Evolutionary conservation across 1,140 invertebrate genomes (phyloP), one percentile per base, ranked within the genome.

Genomic region (Apis florea): DNA sequence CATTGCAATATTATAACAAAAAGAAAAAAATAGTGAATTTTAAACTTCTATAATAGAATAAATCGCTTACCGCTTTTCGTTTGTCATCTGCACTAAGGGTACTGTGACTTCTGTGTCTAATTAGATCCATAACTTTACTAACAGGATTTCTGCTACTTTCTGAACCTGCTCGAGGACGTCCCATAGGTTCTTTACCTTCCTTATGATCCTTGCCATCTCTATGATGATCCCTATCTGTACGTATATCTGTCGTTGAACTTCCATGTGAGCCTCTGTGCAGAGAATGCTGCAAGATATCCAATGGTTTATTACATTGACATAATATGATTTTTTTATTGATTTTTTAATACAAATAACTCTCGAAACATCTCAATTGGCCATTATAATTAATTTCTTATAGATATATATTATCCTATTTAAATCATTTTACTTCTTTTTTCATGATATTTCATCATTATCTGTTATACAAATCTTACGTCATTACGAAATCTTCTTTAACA

Each of bases 121-220:
- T 98, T 86, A 98, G 96, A 92, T 98, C 97, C 95, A 98, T 98
- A 63, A 98, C 97, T 94, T 97, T 98, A 77, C 96, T 96, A 91
- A 97, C 97, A 13, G 97, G 96, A 87, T 96, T 97, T 83, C 94
- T 92, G 72, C 91, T 92, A 53, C 93, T 93, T 59, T 94, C 94
- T 8, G 94, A 95, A 17, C 94, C 94, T 26, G 95, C 93, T 80
- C 95, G 89, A 13, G 94, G 94, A 82, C 94, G 85, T 58, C 86
- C 87, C 78, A 85, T 83, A n/a, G 88, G 89, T 40, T 91, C 91
- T 71, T 89, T 92, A 19, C 82, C 70, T n/a, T 91, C 90, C 66
- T 85, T 91, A 47, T 90, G 88, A 51, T 92, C 89, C 64, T 86
- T 90, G 8, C 47, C 82, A 47, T 91, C 89, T 68, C 83, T 87